These are phyloP conservation scores for Glareola pratincola DNA, from an alignment of 2,113 vertebrate species.

Conservation along the genomic window DNA sequence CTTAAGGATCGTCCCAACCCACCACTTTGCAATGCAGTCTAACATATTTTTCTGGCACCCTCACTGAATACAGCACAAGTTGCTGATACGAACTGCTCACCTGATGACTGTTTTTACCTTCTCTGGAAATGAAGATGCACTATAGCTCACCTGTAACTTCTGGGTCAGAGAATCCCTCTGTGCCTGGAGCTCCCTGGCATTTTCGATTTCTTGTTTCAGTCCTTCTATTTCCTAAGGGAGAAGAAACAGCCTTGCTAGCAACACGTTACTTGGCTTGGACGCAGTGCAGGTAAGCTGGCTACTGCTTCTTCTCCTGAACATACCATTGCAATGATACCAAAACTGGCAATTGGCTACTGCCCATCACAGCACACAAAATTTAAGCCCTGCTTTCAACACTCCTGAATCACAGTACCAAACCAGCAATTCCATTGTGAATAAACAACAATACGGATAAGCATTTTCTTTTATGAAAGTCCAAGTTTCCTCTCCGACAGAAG, in stretches of 20 bases:
- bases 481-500: neutral
- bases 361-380: neutral
- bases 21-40: neutral
- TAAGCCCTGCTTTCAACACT: neutral
- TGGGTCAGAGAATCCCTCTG: conserved; percentile 92
- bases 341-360: neutral
- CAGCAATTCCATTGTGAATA: neutral
- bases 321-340: neutral
- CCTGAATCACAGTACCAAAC: neutral
- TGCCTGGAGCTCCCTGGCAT: conserved; percentile 91
- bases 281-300: neutral
- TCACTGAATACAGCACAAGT: neutral
- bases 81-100: neutral
- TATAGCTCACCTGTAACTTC: conserved; percentile 87
- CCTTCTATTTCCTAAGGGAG: conserved; percentile 91
- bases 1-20: neutral
- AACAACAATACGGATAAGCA: neutral
- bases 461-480: neutral
- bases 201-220: conserved; percentile 95
- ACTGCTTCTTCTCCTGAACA: neutral
- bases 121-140: neutral
- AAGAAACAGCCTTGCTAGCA: conserved; percentile 37
- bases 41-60: neutral
- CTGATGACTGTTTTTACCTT: neutral
- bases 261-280: neutral